These are phyloP conservation scores for Oophaga sylvatica DNA, from an alignment of 2,797 vertebrate species.

Conservation along the genomic window DNA sequence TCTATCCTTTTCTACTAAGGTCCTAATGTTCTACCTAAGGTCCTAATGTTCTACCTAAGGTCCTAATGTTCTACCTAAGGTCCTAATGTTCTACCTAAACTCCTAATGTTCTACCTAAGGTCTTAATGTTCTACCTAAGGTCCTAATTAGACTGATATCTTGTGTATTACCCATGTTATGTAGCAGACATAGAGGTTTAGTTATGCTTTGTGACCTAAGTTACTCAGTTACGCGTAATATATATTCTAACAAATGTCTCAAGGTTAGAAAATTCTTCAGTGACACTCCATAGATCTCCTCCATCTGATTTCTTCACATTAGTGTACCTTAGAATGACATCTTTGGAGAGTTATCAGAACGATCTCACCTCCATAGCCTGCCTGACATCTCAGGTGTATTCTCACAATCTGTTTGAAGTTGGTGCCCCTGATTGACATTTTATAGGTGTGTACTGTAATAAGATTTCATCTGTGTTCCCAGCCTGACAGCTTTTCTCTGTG, in stretches of 20 bases:
- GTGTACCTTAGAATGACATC: not conserved
- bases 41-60: no score
- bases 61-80: no score
- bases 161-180: not conserved
- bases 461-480: slow-evolving; percentile 1
- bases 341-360: not conserved
- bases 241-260: not conserved
- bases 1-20: no score
- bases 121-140: no score
- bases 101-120: no score
- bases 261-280: not conserved
- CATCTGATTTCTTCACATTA: not conserved
- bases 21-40: no score
- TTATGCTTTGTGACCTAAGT: not conserved
- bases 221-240: not conserved
- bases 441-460: slow-evolving; percentile 13
- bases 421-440: not conserved
- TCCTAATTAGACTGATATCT: not conserved
- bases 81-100: no score
- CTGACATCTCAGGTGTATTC: slow-evolving; percentile 16
- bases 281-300: not conserved
- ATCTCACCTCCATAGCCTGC: not conserved
- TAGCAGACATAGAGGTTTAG: not conserved
- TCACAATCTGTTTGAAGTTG: not conserved
- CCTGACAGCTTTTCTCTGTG: slow-evolving; percentile 6